These are phyloP conservation scores for Zaprionus africanus DNA, from an alignment of 1,140 invertebrate genomes.

Conservation along the genomic window DNA sequence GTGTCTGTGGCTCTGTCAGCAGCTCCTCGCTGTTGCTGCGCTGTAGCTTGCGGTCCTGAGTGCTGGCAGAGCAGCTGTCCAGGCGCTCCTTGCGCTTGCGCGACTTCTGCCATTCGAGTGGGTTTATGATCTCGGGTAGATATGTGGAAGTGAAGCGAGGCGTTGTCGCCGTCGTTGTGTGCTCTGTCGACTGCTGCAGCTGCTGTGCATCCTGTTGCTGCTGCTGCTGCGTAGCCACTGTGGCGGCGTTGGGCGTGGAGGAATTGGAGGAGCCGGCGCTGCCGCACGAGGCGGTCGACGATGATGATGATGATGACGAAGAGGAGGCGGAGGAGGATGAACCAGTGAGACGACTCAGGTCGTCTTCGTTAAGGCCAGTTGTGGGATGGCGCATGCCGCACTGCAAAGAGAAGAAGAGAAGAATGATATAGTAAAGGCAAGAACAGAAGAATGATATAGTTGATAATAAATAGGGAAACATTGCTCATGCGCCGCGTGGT, in stretches of 20 bases:
- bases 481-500: constrained; percentile 39
- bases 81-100: constrained; percentile 92
- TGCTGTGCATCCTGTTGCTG: constrained; percentile 30
- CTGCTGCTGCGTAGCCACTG: constrained; percentile 26
- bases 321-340: constrained; percentile 72
- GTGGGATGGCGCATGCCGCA: constrained; percentile 85
- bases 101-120: constrained; percentile 83
- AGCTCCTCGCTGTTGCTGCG: constrained; percentile 90
- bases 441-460: neutral
- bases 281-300: constrained; percentile 70
- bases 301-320: constrained; percentile 47
- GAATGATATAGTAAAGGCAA: neutral
- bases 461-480: constrained; percentile 1
- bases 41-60: constrained; percentile 90
- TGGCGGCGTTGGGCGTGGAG: constrained; percentile 49
- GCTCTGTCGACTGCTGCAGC: constrained; percentile 44
- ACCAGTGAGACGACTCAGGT: constrained; percentile 84
- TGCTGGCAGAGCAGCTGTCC: constrained; percentile 87
- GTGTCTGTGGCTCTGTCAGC: constrained; percentile 55
- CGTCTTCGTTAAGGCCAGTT: constrained; percentile 84
- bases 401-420: constrained; percentile 47
- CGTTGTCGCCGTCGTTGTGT: constrained; percentile 22
- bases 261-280: constrained; percentile 69
- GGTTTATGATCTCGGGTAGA: constrained; percentile 81
- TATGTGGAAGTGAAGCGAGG: constrained; percentile 84